Evolutionary conservation across 2,888 invertebrate genomes (phyloP), one percentile per base, ranked within the genome.

Genomic region (Penaeus monodon): DNA sequence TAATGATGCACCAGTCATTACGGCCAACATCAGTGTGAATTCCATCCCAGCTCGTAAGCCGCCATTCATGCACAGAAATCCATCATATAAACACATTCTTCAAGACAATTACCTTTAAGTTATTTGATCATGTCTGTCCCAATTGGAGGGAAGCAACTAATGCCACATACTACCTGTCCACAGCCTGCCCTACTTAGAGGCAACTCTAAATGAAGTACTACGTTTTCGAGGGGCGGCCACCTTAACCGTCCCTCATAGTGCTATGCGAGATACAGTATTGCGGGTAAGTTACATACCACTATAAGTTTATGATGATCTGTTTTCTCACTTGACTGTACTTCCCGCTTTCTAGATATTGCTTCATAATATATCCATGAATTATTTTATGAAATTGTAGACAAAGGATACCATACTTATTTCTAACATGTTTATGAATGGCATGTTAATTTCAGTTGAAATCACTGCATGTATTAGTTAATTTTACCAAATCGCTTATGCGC

Each of bases 121-220:
- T 1, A 10, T 10, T 44, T 44, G 44, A 44, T 44, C 44, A 44
- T 44, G 10, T 10, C 44, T 10, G 38, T 38, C 38, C 38, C 38
- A 38, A 38, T 2, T 6, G 24, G 49, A 27, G 4, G 8, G 29
- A 14, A 82, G 38, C 14, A 38, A 44, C 22, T 29, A 38, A 38
- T 82, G 22, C n/a, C 49, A n/a, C 2, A 68, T 78, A 38, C 79
- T 74, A 63, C n/a, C n/a, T 38, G 84, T 10, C 73, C 83, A 38
- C 92, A 96, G 96, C 81, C 94, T 97, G 95, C 96, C 96, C 0
- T 97, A 96, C 91, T 94, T 95, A 88, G 96, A 96, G 91, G 96
- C 96, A 0, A 94, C 96, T 17, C 95, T 96, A 0, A 93, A 95
- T 91, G 97, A 97, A 92, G 94, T 96, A 0, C 92, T 97, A 0